A percentile compares a stretch with the other conserved stretches of the same genome.
phyloP scores from a whole-genome alignment of 2,888 invertebrate genomes.

The Tipula helvola region DNA sequence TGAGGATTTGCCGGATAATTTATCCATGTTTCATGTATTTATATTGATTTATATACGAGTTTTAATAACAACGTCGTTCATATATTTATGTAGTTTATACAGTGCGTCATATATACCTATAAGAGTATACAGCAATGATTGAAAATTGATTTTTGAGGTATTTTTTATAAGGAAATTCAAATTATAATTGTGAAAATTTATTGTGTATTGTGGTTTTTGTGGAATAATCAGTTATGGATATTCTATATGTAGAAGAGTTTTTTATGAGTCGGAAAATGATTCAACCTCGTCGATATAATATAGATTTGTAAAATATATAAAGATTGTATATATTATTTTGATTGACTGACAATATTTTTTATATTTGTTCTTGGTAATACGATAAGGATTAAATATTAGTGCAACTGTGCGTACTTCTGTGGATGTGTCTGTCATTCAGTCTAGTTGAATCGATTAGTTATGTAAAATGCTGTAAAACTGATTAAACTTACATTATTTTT shows the following conservation, averaged over 20 bases:
- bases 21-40: not conserved
- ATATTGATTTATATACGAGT: not conserved
- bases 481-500: not conserved
- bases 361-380: not conserved
- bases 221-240: not conserved
- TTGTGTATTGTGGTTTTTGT: not conserved
- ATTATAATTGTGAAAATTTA: not conserved
- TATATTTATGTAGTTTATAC: not conserved
- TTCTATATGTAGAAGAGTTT: not conserved
- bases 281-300: not conserved
- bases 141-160: not conserved
- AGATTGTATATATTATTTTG: not conserved
- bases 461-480: not conserved
- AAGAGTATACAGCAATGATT: not conserved
- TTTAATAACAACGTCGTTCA: not conserved
- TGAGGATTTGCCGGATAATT: not conserved
- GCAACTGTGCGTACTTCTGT: not conserved
- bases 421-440: not conserved
- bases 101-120: not conserved
- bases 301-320: not conserved
- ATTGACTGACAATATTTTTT: not conserved
- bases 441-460: not conserved
- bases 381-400: not conserved
- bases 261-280: not conserved
- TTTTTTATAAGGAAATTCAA: not conserved